These are phyloP conservation scores for Brachypalpus laphriformis DNA, from an alignment of 2,888 invertebrate genomes.

Conservation along the genomic window DNA sequence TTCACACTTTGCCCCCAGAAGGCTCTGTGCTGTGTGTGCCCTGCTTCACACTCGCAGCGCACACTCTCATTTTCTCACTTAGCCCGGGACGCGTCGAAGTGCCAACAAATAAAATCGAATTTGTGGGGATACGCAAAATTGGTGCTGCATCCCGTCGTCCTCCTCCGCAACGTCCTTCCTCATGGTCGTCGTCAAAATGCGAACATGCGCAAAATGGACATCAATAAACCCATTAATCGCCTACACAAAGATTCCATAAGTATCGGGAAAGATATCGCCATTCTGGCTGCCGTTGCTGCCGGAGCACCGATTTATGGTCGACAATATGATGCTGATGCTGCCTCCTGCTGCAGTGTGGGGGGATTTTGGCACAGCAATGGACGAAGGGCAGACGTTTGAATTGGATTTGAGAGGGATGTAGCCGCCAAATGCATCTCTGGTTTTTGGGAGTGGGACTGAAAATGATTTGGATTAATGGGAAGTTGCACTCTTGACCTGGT, in stretches of 20 bases:
- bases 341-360: slow-evolving; percentile 51
- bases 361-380: slow-evolving; percentile 17
- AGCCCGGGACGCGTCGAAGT: slow-evolving; percentile 45
- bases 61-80: slow-evolving; percentile 67
- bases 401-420: slow-evolving; percentile 47
- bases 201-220: slow-evolving; percentile 74
- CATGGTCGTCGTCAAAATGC: slow-evolving; percentile 51
- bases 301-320: slow-evolving; percentile 61
- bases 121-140: slow-evolving; percentile 63
- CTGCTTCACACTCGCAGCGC: slow-evolving; percentile 56
- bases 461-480: slow-evolving; percentile 60
- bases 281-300: slow-evolving; percentile 63
- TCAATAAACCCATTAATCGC: slow-evolving; percentile 77
- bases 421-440: slow-evolving; percentile 11
- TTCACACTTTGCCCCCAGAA: slow-evolving; percentile 83
- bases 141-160: slow-evolving; percentile 32
- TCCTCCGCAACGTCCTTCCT: neutral
- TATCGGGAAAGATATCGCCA: slow-evolving; percentile 61
- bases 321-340: slow-evolving; percentile 60
- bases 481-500: slow-evolving; percentile 64
- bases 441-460: slow-evolving; percentile 45
- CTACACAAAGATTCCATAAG: slow-evolving; percentile 75
- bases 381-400: slow-evolving; percentile 53
- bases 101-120: slow-evolving; percentile 73
- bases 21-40: slow-evolving; percentile 65